Conservation (phyloP, 1,140 invertebrate species). For the Drosophila pruinosa region DNA sequence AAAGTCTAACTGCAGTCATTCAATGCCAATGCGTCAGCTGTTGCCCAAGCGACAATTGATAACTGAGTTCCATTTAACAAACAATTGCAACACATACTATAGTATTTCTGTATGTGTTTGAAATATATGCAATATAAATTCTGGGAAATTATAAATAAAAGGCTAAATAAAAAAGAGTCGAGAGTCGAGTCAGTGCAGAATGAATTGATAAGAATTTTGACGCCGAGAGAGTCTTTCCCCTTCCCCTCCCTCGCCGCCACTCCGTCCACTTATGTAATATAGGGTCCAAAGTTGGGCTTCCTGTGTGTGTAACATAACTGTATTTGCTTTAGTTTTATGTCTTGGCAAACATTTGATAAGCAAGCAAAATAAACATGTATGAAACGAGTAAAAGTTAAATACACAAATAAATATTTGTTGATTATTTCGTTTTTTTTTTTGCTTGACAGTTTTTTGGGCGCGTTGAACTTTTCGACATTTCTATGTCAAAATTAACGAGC, state of each 20-base stretch:
- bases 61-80: neutral
- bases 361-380: conserved; percentile 47
- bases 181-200: conserved; percentile 12
- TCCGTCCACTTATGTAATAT: conserved; percentile 9
- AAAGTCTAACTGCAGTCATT: neutral
- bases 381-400: conserved; percentile 63
- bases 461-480: conserved; percentile 63
- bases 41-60: conserved; percentile 24
- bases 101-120: no score
- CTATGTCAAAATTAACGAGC: conserved; percentile 67
- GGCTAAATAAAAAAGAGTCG: neutral
- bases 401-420: conserved; percentile 68
- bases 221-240: conserved; percentile 5
- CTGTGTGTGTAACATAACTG: conserved; percentile 3
- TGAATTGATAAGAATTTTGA: conserved; percentile 47
- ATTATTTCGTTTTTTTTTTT: conserved; percentile 41
- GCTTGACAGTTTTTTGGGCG: conserved; percentile 45
- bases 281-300: conserved; percentile 22
- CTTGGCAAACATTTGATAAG: conserved; percentile 74
- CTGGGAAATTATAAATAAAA: conserved; percentile 17
- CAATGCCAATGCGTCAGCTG: conserved; percentile 37
- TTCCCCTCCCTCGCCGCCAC: neutral
- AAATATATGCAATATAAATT: neutral
- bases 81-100: neutral
- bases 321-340: conserved; percentile 66